phyloP scores from a whole-genome alignment of 2,113 vertebrate genomes.

The Thermophis baileyi region DNA sequence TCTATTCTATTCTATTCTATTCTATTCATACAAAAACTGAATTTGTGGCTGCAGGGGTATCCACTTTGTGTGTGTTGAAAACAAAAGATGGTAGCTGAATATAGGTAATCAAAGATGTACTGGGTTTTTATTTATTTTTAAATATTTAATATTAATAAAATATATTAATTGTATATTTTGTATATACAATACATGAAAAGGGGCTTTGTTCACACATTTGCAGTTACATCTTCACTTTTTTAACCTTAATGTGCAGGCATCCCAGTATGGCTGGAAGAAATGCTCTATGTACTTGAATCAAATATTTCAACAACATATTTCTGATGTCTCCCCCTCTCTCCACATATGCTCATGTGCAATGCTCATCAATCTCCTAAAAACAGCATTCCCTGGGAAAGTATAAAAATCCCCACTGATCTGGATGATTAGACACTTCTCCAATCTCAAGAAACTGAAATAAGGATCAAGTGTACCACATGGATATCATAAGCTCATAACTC shows the following conservation, averaged over 20 bases:
- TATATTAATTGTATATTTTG: neutral
- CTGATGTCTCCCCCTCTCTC: neutral
- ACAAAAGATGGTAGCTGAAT: neutral
- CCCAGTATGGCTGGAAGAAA: neutral
- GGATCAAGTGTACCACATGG: neutral
- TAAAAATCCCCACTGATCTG: neutral
- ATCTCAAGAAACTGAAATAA: neutral
- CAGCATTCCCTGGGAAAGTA: neutral
- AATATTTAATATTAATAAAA: no score
- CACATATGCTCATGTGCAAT: neutral
- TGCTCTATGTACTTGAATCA: neutral
- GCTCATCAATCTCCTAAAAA: neutral
- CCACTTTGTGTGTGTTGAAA: neutral
- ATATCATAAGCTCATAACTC: neutral
- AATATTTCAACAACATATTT: neutral
- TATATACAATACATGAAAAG: neutral
- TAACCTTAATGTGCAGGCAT: neutral
- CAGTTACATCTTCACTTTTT: neutral
- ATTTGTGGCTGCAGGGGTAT: neutral
- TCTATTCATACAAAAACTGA: neutral
- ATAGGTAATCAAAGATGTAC: neutral
- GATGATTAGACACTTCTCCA: neutral
- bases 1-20: no score
- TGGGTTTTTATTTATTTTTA: neutral
- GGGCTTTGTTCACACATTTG: neutral